Evolutionary conservation across 2,797 vertebrate genomes (phyloP), one percentile per base, ranked within the genome.

Genomic region (Leptatherina wallacei): DNA sequence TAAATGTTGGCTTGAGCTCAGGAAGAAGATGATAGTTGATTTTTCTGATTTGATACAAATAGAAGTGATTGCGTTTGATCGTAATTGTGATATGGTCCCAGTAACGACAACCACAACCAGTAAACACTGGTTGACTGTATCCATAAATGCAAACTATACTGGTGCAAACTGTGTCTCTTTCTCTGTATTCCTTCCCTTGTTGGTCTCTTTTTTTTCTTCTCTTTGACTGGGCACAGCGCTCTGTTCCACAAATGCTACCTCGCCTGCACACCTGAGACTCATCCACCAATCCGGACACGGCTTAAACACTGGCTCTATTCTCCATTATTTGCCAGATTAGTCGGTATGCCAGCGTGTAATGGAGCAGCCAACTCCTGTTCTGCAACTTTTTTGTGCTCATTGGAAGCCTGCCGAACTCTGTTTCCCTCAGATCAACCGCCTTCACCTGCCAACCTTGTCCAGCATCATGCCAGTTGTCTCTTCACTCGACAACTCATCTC

Each of bases 401-500:
- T 49, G 40, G 11, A 61, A 20, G 9, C 8, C 6, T 44, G 38
- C 38, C 60, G 29, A 27, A 61, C 38, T 44, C 3, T 16, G 60
- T 38, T 61, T 61, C 38, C 16, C 27, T 20, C 38, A 18, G 38
- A 42, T 42, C 36, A 40, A 16, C 59, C 12, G 38, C 24, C 27
- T 44, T 61, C 60, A 40, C 60, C 60, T 61, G 60, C 59, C 36
- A 42, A 18, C 59, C 59, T 27, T 29, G 22, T 29, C 59, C 59
- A 40, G 59, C n/a, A 14, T 2, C 38, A 24, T 27, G 59, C 22
- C 35, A 40, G 36, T 40, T 40, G 22, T 40, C 14, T 61, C 22
- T 12, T 40, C 22, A 11, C 9, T 51, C 22, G 3, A 8, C 22
- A 10, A 27, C 35, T 40, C 22, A 18, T 36, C 58, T 24, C 38